These are phyloP conservation scores for Venturia canescens DNA, from an alignment of 1,140 invertebrate species.

Conservation along the genomic window DNA sequence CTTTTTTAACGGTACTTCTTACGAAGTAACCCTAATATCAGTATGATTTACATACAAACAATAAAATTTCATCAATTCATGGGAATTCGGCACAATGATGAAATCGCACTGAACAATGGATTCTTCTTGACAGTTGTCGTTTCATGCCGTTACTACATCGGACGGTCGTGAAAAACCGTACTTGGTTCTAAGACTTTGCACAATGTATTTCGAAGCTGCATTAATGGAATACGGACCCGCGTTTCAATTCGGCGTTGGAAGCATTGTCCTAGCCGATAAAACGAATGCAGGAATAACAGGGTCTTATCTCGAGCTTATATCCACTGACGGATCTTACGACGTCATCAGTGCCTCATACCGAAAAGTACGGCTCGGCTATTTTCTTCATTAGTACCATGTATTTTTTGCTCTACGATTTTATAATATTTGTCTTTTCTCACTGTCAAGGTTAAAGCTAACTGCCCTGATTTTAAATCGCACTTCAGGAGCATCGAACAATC, in stretches of 20 bases:
- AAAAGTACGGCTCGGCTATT: constrained; percentile 78
- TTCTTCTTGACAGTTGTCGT: constrained; percentile 61
- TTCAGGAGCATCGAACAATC: constrained; percentile 90
- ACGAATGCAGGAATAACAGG: constrained; percentile 85
- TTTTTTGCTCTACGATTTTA: constrained; percentile 21
- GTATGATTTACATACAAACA: too few species aligned
- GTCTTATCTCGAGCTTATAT: constrained; percentile 87
- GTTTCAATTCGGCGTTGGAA: constrained; percentile 84
- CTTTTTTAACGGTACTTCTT: too few species aligned
- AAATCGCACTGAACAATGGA: neutral
- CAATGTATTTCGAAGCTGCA: constrained; percentile 85
- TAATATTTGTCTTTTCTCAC: constrained; percentile 34
- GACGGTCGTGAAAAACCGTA: constrained; percentile 84
- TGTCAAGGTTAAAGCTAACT: constrained; percentile 84
- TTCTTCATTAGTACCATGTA: constrained; percentile 18
- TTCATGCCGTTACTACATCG: constrained; percentile 62
- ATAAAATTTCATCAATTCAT: too few species aligned
- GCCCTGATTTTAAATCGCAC: constrained; percentile 89
- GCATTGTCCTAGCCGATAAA: constrained; percentile 87
- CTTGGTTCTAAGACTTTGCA: constrained; percentile 84
- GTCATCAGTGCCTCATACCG: constrained; percentile 86
- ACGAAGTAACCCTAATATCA: too few species aligned
- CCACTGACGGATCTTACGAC: constrained; percentile 80
- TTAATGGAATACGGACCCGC: constrained; percentile 89
- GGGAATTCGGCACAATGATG: too few species aligned